A percentile compares a stretch with the other conserved stretches of the same genome.
Evolutionary conservation across 2,113 vertebrate species (phyloP).

Genomic region (Nycticebus coucang): DNA sequence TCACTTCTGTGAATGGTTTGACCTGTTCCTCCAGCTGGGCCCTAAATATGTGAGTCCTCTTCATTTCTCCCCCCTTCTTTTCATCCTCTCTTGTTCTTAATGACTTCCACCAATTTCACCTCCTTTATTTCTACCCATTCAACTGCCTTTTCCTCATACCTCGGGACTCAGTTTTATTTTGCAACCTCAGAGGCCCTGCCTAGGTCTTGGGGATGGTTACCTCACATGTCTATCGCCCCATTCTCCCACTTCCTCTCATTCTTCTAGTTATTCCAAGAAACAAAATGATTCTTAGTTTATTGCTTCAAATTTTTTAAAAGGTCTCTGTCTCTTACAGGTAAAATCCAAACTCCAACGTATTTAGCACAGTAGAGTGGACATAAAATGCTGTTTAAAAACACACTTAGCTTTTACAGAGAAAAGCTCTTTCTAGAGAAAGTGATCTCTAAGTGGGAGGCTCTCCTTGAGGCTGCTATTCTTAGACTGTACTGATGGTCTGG

Average conservation of each 20-base stretch:
- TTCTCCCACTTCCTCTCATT: background rate
- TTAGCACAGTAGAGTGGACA: background rate
- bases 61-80: too few species aligned
- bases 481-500: background rate
- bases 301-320: background rate
- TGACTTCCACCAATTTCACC: background rate
- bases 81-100: background rate
- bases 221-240: background rate
- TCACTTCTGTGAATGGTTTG: background rate
- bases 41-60: rapidly evolving
- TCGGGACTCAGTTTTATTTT: background rate
- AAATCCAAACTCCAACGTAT: background rate
- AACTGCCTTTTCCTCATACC: background rate
- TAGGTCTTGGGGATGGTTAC: rapidly evolving
- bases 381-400: background rate
- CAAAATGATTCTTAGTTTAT: background rate
- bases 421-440: background rate
- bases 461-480: background rate
- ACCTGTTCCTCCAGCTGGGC: rapidly evolving
- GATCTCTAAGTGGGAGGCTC: background rate
- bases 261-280: background rate
- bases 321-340: background rate
- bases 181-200: background rate
- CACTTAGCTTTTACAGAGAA: background rate
- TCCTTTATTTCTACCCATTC: background rate